Conservation (phyloP, 2,888 invertebrate species). For the Gastrophysa polygoni region DNA sequence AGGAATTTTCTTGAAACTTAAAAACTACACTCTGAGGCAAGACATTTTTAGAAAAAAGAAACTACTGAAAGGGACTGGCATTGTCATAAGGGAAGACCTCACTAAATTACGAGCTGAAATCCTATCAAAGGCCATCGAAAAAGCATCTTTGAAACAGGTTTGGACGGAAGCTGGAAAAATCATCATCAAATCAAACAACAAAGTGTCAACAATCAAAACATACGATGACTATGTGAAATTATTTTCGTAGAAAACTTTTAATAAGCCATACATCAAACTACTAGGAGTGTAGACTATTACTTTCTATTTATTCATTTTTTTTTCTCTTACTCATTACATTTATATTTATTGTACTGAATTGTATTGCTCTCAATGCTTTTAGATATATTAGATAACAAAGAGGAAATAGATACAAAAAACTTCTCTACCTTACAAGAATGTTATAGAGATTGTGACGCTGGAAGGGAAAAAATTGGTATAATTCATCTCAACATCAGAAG, state of each 20-base stretch:
- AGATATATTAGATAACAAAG: background rate
- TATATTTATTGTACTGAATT: background rate
- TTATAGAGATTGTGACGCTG: background rate
- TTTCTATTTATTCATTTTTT: background rate
- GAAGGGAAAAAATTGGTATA: background rate
- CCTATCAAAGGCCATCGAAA: slow-evolving; percentile 1
- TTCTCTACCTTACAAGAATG: background rate
- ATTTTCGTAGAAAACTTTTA: slow-evolving; percentile 5
- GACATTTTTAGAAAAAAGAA: slow-evolving; percentile 3
- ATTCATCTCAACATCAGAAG: background rate
- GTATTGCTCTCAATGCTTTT: background rate
- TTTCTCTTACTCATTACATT: background rate
- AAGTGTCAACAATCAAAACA: slow-evolving; percentile 5
- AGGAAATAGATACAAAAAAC: background rate
- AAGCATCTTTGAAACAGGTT: background rate
- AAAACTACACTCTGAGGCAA: background rate
- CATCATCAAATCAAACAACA: slow-evolving; percentile 1
- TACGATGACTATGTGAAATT: slow-evolving; percentile 6
- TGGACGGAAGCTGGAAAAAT: slow-evolving; percentile 6
- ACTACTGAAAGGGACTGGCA: background rate
- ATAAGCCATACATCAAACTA: background rate
- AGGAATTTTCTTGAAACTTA: slow-evolving; percentile 43
- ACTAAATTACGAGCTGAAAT: background rate
- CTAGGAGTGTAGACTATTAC: background rate
- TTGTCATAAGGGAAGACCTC: background rate